Conservation (phyloP, 2,888 invertebrate species). For the Alsophila aescularia region DNA sequence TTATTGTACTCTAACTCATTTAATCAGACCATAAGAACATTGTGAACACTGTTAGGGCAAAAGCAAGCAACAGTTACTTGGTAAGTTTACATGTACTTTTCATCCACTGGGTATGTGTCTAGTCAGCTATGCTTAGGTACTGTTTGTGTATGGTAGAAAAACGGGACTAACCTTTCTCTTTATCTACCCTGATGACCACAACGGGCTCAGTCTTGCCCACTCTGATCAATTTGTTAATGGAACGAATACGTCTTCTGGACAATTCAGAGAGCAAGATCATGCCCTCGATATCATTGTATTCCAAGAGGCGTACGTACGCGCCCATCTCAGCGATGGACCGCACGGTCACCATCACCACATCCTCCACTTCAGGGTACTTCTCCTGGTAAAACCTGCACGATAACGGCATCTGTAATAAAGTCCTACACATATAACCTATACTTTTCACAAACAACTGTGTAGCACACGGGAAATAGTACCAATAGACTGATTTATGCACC, state of each 20-base stretch:
- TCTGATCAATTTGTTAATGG: constrained; percentile 99
- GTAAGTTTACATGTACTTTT: too few species aligned
- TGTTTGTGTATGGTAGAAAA: too few species aligned
- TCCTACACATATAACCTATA: constrained; percentile 66
- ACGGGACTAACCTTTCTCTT: constrained; percentile 93
- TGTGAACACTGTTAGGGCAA: too few species aligned
- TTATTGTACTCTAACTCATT: too few species aligned
- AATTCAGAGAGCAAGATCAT: constrained; percentile 99
- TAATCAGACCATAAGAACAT: too few species aligned
- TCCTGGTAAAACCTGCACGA: constrained; percentile 98
- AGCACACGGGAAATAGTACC: background rate
- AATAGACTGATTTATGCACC: constrained; percentile 45
- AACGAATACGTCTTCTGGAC: constrained; percentile 98
- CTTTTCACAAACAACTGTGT: constrained; percentile 29
- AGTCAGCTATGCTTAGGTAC: too few species aligned
- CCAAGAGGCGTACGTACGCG: constrained; percentile 98
- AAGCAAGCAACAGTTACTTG: too few species aligned
- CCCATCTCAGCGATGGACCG: constrained; percentile 99
- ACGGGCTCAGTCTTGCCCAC: constrained; percentile 99
- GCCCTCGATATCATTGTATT: constrained; percentile 99
- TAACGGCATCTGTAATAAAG: constrained; percentile 89
- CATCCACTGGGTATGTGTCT: too few species aligned
- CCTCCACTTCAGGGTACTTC: constrained; percentile 99
- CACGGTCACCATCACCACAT: constrained; percentile 99
- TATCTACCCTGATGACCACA: constrained; percentile 99